A percentile compares a stretch with the other conserved stretches of the same genome.
Evolutionary conservation across 2,797 vertebrate species (phyloP).

Genomic region (Gastrophryne carolinensis): DNA sequence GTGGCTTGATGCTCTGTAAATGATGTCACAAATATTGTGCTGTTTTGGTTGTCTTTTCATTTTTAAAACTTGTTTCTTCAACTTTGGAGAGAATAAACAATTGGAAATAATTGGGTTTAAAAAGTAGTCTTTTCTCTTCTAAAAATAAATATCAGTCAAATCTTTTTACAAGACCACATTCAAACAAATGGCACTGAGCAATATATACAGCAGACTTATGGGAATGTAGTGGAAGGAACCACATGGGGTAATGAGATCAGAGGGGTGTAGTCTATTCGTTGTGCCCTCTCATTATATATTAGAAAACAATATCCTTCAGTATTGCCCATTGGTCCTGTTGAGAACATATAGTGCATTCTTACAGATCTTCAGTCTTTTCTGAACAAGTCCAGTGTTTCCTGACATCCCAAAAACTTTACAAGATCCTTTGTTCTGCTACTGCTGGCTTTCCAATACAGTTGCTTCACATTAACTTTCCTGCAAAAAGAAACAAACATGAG

Average conservation of each 20-base stretch:
- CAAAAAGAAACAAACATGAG: too few relatives aligned
- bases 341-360: constrained; percentile 65
- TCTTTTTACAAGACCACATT: constrained; percentile 9
- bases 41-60: too few relatives aligned
- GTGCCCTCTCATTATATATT: neutral
- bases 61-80: too few relatives aligned
- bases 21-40: too few relatives aligned
- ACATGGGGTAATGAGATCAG: neutral
- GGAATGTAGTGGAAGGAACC: neutral
- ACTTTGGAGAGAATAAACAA: neutral
- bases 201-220: neutral
- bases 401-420: neutral
- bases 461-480: too few relatives aligned
- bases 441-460: too few relatives aligned
- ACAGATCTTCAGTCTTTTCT: neutral
- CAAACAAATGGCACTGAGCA: neutral
- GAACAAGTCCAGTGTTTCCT: too few relatives aligned
- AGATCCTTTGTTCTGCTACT: too few relatives aligned
- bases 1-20: too few relatives aligned
- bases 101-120: neutral
- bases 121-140: neutral
- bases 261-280: neutral
- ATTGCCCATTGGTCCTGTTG: constrained; percentile 10
- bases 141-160: constrained; percentile 39
- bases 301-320: neutral